Evolutionary conservation across 2,888 invertebrate genomes (phyloP), one percentile per base, ranked within the genome.

Genomic region (Sinotaia quadrata): DNA sequence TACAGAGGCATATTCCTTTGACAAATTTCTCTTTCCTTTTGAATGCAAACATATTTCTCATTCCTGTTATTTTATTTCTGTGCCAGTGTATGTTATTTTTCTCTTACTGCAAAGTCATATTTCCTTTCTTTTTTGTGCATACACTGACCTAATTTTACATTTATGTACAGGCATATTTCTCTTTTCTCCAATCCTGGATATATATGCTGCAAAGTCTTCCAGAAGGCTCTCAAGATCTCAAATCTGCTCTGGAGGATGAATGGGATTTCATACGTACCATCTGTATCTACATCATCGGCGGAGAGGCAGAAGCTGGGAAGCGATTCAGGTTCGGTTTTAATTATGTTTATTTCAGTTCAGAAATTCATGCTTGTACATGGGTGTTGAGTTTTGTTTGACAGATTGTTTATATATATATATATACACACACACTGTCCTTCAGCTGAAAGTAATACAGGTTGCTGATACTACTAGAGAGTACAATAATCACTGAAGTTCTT

Each of bases 181-280:
- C 94, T 76, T 97, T 97, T 89, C 91, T 97, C 72, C 92, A 93
- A 73, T 93, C 93, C 81, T 94, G 95, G 93, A 94, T 95, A 75
- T 77, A 76, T 56, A 79, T 78, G 57, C 74, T 87, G 47, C 87
- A 87, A 74, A 82, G 83, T 59, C 72, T 85, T 37, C 83, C 81
- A 0, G 84, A 85, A 56, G 84, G 87, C 54, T 87, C 87, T 0
- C 79, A 81, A 41, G 82, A 83, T 57, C 79, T 88, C 72, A 95
- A 95, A 85, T 92, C 93, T 79, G 91, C 93, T 27, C 90, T 97
- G 71, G 94, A 95, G 86, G 93, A 93, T 70, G 96, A 97, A 87
- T 96, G 96, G 95, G 91, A 91, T 75, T 97, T 96, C 89, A 93
- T 94, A 0, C 93, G 93, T 73, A 73, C 92, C 1, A 92, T 95